Conservation (phyloP, 2,113 vertebrate species). For the Gorsachius goisagi region DNA sequence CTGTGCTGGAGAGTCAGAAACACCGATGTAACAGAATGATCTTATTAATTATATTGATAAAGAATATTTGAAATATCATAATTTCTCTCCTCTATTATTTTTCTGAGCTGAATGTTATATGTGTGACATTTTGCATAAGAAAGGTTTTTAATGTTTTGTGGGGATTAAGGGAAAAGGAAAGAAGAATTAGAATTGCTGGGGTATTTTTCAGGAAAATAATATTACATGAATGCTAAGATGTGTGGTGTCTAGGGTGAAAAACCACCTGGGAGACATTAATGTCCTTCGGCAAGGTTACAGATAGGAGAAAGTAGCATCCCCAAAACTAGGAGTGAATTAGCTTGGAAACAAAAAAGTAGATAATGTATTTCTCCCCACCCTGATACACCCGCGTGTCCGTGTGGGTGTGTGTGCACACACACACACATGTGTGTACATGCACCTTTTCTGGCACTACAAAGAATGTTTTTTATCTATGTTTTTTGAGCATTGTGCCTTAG, state of each 20-base stretch:
- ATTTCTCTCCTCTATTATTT: background rate
- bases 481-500: background rate
- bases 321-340: background rate
- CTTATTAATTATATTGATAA: background rate
- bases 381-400: too few relatives aligned
- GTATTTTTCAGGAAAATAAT: background rate
- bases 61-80: background rate
- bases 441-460: background rate
- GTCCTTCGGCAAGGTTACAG: background rate
- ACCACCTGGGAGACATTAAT: background rate
- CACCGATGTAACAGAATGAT: background rate
- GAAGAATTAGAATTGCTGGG: background rate
- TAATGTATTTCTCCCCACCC: background rate
- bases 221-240: background rate
- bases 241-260: background rate
- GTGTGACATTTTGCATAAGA: background rate
- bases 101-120: background rate
- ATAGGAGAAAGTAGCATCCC: background rate
- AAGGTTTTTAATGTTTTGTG: background rate
- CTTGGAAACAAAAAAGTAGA: background rate
- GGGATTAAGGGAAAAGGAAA: background rate
- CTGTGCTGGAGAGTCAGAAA: background rate
- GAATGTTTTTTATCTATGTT: background rate
- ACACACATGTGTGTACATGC: rapidly evolving
- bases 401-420: too few relatives aligned